These are phyloP conservation scores for Strigops habroptila DNA, from an alignment of 2,113 vertebrate genomes.

Conservation along the genomic window DNA sequence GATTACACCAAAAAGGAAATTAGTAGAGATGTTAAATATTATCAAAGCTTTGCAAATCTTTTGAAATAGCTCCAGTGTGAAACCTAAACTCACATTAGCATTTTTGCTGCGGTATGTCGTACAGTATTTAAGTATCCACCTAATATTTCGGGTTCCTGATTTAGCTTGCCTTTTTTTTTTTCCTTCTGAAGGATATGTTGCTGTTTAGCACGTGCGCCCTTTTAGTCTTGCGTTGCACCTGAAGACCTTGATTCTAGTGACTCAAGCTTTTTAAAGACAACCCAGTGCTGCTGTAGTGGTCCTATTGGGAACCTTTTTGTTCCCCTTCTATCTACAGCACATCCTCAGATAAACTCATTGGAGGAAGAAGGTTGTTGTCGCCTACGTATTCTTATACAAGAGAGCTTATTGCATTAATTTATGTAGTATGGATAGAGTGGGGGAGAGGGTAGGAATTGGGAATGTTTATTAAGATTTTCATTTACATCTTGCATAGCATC, in stretches of 20 bases:
- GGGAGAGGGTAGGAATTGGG: neutral
- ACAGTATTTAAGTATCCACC: neutral
- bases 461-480: neutral
- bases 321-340: neutral
- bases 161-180: neutral
- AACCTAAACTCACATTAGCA: neutral
- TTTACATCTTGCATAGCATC: neutral
- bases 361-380: neutral
- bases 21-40: constrained; percentile 56
- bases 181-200: neutral
- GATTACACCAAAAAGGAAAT: constrained; percentile 51
- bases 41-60: constrained; percentile 53
- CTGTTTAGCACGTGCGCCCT: neutral
- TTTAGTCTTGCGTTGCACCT: neutral
- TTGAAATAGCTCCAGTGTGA: constrained; percentile 36
- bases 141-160: neutral
- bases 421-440: neutral
- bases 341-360: neutral
- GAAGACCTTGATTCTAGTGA: neutral
- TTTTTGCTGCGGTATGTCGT: neutral
- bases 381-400: neutral
- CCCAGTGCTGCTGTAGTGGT: neutral
- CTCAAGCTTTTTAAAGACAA: neutral
- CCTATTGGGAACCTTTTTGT: neutral
- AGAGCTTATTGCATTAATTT: neutral